Evolutionary conservation across 2,113 vertebrate genomes (phyloP).

Genomic region (Bos indicus): DNA sequence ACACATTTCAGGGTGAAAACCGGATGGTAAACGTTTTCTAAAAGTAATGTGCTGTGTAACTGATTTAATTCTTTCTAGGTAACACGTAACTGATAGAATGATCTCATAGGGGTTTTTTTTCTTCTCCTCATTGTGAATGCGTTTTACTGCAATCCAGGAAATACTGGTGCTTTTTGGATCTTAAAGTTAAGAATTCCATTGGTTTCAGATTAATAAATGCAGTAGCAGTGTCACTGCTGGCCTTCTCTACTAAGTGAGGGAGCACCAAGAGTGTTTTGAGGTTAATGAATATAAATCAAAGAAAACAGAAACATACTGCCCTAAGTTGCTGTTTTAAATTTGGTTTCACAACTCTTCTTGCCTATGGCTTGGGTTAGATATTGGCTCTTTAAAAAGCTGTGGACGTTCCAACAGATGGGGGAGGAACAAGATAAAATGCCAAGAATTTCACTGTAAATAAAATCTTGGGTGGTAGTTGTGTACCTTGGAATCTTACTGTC

Average conservation of each 20-base stretch:
- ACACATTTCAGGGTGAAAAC: background rate
- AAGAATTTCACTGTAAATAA: constrained; percentile 49
- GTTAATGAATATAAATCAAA: background rate
- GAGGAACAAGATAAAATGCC: constrained; percentile 57
- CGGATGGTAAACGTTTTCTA: background rate
- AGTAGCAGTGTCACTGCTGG: too few relatives aligned
- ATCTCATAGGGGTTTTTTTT: background rate
- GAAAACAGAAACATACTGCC: background rate
- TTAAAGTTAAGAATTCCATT: background rate
- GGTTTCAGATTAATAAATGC: background rate
- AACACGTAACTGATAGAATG: background rate
- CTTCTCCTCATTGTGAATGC: background rate
- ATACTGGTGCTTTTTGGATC: background rate
- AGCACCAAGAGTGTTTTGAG: background rate
- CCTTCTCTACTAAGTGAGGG: background rate
- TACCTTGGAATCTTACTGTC: background rate
- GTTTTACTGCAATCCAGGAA: background rate
- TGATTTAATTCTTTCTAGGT: background rate
- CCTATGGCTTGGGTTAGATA: constrained; percentile 14
- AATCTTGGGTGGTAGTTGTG: background rate
- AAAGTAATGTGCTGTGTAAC: background rate
- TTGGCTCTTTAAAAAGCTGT: background rate
- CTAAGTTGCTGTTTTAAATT: background rate
- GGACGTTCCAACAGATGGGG: constrained; percentile 55
- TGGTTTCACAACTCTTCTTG: constrained; percentile 7